Percentiles rank a stretch among this genome's conserved stretches.
Evolutionary conservation across 1,140 invertebrate genomes (phyloP).

Genomic region (Leptestheria dahalacensis): DNA sequence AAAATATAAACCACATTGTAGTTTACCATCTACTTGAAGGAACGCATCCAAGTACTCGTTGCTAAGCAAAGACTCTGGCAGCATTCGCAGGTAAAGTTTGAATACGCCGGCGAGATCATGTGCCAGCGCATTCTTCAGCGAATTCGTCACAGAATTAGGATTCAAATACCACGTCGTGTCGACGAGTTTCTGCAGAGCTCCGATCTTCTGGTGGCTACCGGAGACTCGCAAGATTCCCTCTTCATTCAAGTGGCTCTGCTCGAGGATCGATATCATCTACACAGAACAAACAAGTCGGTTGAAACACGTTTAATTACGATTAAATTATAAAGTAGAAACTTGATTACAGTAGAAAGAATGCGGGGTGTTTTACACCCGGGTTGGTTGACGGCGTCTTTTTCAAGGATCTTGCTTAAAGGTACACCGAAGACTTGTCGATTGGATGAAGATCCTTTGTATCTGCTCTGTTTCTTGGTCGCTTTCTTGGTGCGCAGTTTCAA

Average conservation of each 20-base stretch:
- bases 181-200: not conserved
- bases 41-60: constrained; percentile 4
- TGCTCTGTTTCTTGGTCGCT: not conserved
- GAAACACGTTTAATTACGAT: not conserved
- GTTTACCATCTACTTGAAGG: constrained; percentile 4
- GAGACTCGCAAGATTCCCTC: constrained; percentile 5
- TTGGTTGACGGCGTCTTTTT: not conserved
- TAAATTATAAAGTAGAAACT: not conserved
- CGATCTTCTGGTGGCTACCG: constrained; percentile 1
- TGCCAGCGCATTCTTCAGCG: not conserved
- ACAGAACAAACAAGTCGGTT: not conserved
- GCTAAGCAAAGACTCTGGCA: constrained; percentile 3
- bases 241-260: not conserved
- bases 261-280: not conserved
- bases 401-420: not conserved
- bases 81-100: not conserved
- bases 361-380: not conserved
- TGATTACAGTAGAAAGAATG: not conserved
- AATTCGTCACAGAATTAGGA: not conserved
- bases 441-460: not conserved
- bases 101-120: constrained; percentile 1
- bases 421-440: not conserved
- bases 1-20: no score
- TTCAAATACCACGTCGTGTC: not conserved
- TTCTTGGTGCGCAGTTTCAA: not conserved